Evolutionary conservation across 1,140 invertebrate genomes (phyloP).

Genomic region (Dolichoris vasculosae): DNA sequence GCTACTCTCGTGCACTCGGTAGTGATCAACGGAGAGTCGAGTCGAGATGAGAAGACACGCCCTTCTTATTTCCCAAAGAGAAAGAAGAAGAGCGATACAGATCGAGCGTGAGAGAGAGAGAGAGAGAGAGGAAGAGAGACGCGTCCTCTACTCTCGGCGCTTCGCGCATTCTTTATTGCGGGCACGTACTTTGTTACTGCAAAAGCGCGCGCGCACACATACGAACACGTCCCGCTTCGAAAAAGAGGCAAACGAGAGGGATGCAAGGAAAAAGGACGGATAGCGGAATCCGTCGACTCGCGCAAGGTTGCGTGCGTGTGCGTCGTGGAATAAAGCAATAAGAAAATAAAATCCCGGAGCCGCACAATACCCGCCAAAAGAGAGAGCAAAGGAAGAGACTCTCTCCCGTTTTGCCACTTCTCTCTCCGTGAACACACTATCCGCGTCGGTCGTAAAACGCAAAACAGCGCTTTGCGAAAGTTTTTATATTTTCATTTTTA

Average conservation of each 20-base stretch:
- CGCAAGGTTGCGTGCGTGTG: not conserved
- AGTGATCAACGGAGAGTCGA: constrained; percentile 3
- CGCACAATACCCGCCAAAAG: constrained; percentile 57
- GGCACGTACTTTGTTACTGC: constrained; percentile 34
- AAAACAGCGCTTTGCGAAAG: constrained; percentile 67
- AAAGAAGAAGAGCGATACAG: not conserved
- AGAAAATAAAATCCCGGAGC: constrained; percentile 67
- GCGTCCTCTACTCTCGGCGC: constrained; percentile 3
- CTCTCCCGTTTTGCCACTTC: constrained; percentile 42
- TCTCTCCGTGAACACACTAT: not conserved
- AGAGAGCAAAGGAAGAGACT: constrained; percentile 20
- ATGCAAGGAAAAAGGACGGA: not conserved
- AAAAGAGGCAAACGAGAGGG: not conserved
- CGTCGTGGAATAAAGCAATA: constrained; percentile 65
- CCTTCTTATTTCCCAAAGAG: constrained; percentile 34
- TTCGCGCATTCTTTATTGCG: constrained; percentile 24
- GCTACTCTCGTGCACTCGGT: not conserved
- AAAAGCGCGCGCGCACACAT: not conserved
- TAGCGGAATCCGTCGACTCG: not conserved
- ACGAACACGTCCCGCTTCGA: not conserved
- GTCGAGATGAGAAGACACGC: constrained; percentile 35
- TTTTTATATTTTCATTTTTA: constrained; percentile 52
- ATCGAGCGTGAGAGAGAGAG: not conserved
- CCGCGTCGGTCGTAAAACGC: constrained; percentile 60
- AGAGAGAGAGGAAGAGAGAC: not conserved